These are phyloP conservation scores for Drosophila neocordata DNA, from an alignment of 1,140 invertebrate genomes.

Conservation along the genomic window DNA sequence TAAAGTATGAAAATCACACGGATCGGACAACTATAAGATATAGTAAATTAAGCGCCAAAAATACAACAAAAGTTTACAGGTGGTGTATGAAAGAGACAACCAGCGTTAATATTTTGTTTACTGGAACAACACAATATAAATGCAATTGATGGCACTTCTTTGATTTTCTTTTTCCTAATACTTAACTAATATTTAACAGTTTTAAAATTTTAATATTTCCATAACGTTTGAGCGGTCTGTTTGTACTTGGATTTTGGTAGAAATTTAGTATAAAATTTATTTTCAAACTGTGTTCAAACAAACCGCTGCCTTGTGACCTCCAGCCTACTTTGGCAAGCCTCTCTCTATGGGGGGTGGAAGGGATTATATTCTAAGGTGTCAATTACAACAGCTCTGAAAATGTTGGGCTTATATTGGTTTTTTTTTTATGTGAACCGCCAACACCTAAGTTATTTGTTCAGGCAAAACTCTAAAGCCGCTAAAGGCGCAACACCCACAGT, in stretches of 20 bases:
- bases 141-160: too few relatives aligned
- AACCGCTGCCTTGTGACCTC: conserved; percentile 17
- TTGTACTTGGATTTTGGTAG: conserved; percentile 19
- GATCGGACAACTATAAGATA: too few relatives aligned
- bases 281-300: conserved; percentile 33
- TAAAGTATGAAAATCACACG: too few relatives aligned
- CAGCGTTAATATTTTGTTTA: too few relatives aligned
- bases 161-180: too few relatives aligned
- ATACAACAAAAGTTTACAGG: too few relatives aligned
- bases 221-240: background rate
- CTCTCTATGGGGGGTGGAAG: conserved; percentile 50
- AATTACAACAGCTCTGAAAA: conserved; percentile 53
- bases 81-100: too few relatives aligned
- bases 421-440: conserved; percentile 30
- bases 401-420: conserved; percentile 15
- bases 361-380: conserved; percentile 52
- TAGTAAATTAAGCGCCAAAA: too few relatives aligned
- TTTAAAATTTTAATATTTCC: too few relatives aligned
- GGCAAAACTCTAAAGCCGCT: conserved; percentile 57
- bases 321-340: conserved; percentile 28
- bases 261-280: conserved; percentile 13
- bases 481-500: conserved; percentile 72
- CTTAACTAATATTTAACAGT: too few relatives aligned
- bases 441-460: conserved; percentile 41
- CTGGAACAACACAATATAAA: too few relatives aligned